Conservation (phyloP, 2,797 vertebrate species). For the Acanthornis magna region DNA sequence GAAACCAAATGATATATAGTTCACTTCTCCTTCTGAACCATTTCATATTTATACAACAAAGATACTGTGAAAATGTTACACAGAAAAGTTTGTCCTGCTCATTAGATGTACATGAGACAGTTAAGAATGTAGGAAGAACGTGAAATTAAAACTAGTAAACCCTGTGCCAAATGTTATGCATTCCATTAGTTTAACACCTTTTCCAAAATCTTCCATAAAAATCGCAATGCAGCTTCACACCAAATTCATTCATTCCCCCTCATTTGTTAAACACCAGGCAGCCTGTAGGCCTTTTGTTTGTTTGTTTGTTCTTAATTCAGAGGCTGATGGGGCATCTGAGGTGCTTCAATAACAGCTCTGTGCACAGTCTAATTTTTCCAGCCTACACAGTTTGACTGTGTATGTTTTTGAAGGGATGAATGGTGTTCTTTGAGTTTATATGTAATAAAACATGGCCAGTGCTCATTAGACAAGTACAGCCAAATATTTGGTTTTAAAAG, state of each 20-base stretch:
- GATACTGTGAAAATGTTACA: neutral
- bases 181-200: neutral
- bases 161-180: neutral
- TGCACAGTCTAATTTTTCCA: neutral
- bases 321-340: neutral
- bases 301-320: neutral
- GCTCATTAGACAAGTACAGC: neutral
- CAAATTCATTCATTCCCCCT: neutral
- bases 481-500: constrained; percentile 8
- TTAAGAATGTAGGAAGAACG: neutral
- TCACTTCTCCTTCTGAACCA: neutral
- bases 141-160: constrained; percentile 17
- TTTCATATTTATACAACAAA: neutral
- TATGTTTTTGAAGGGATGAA: neutral
- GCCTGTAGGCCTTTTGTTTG: neutral
- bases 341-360: neutral
- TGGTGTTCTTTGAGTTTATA: neutral
- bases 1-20: neutral
- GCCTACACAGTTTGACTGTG: neutral
- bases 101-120: neutral
- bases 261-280: neutral
- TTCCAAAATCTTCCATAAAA: constrained; percentile 7
- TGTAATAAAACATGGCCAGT: neutral
- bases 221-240: neutral
- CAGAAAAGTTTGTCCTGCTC: neutral